Percentiles rank a stretch among this genome's conserved stretches.
Evolutionary conservation across 2,113 vertebrate genomes (phyloP).

Genomic region (Gambusia affinis): DNA sequence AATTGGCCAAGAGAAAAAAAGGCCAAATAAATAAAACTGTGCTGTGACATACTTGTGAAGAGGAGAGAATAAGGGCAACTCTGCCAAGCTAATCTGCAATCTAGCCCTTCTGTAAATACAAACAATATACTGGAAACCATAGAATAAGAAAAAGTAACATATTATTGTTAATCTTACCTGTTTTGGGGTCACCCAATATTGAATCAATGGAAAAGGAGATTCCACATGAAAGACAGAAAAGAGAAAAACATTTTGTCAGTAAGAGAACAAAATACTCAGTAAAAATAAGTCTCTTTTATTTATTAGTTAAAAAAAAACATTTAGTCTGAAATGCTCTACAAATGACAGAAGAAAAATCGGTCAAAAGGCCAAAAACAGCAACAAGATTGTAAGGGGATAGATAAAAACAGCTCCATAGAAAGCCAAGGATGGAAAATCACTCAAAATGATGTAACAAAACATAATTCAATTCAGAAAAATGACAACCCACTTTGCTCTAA

Average conservation of each 20-base stretch:
- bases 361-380: not conserved
- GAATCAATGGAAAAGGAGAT: constrained; percentile 15
- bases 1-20: not conserved
- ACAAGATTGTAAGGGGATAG: not conserved
- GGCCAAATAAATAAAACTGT: not conserved
- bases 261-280: not conserved
- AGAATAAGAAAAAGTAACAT: not conserved
- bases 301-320: not conserved
- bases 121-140: not conserved
- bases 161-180: constrained; percentile 48
- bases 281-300: not conserved
- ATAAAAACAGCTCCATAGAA: constrained; percentile 6
- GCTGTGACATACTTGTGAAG: not conserved
- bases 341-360: not conserved
- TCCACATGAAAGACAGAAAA: constrained; percentile 51
- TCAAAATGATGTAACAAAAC: not conserved
- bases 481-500: not conserved
- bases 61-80: not conserved
- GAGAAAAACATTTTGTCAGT: not conserved
- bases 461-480: not conserved
- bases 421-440: not conserved
- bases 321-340: not conserved
- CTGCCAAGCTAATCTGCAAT: not conserved
- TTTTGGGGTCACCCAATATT: not conserved
- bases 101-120: not conserved